Evolutionary conservation across 2,888 invertebrate species (phyloP).

Genomic region (Tortrix viridana): DNA sequence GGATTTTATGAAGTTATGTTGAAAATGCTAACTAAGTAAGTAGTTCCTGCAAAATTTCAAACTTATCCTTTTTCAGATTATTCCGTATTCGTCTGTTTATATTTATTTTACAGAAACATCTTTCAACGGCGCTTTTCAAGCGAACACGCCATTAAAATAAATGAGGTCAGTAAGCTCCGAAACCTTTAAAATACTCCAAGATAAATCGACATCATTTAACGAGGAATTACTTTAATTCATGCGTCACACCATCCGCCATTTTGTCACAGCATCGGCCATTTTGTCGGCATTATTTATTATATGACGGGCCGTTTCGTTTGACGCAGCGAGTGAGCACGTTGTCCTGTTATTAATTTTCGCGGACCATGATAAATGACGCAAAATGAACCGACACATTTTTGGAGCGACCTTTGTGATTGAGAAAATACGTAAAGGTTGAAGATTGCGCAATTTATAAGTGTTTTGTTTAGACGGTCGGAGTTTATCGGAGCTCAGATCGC

Average conservation of each 20-base stretch:
- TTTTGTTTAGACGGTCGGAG: conserved; percentile 5
- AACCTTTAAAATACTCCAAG: conserved; percentile 19
- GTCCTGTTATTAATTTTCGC: conserved; percentile 50
- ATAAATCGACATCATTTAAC: conserved; percentile 20
- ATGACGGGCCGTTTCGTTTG: conserved; percentile 49
- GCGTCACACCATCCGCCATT: conserved; percentile 43
- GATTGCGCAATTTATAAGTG: conserved; percentile 18
- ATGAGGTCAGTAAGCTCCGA: conserved; percentile 22
- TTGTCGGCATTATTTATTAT: conserved; percentile 50
- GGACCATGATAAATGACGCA: conserved; percentile 51
- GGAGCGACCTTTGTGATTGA: conserved; percentile 24
- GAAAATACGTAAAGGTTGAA: conserved; percentile 23
- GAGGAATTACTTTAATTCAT: conserved; percentile 25
- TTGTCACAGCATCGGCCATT: conserved; percentile 43
- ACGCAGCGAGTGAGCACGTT: conserved; percentile 44
- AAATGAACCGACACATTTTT: conserved; percentile 46
- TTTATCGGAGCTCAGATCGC: conserved; percentile 5
- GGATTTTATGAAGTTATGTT: too few relatives aligned
- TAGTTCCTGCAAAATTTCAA: not conserved
- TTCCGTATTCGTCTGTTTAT: not conserved
- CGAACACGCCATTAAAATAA: conserved; percentile 24
- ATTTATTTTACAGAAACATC: conserved; percentile 2
- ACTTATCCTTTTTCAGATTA: too few relatives aligned
- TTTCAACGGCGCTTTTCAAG: not conserved
- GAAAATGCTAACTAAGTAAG: too few relatives aligned